Evolutionary conservation across 2,113 vertebrate genomes (phyloP), one percentile per base, ranked within the genome.

Genomic region (Mobula hypostoma): DNA sequence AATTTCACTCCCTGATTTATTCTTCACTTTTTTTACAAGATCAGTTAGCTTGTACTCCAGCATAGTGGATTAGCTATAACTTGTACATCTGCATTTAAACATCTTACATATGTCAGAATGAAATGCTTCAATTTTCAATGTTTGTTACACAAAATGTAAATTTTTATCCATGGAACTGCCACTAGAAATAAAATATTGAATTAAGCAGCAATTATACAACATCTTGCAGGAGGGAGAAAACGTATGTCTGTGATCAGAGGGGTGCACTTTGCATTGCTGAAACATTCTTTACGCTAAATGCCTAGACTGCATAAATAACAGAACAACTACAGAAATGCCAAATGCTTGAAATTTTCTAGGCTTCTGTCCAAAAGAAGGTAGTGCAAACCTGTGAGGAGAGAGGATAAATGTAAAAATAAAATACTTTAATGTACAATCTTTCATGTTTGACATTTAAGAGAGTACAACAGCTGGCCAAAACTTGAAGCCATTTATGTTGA

Each of bases 1-100:
- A 94, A 95, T 95, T 96, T 94, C 48, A 80, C 9, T 58, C 27
- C 48, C 76, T 63, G 76, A 94, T 94, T 94, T 93, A 74, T 72
- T 92, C 32, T 72, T 32, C 48, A 40, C 90, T 72, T 27, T 56
- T 93, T 74, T 21, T 74, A 93, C 91, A 91, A 91, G 61, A 91
- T 91, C 88, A 91, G 61, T 19, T 70, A 93, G 91, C 40, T 93
- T 74, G 70, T 93, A 56, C 11, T 93, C 21, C 27, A 76, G 32
- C 70, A 48, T 93, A 93, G 91, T 36, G 74, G 91, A 93, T 56
- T 56, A n/a, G 32, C 72, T 76, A 74, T 40, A 74, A 74, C 91
- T 56, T 27, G 11, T 48, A 74, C 91, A 93, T 93, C 91, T 93
- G 36, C 48, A 93, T 48, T 74, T 56, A 74, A 93, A 74, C 24